Percentiles rank a stretch among this genome's conserved stretches.
These are phyloP conservation scores for Erythrocercus mccallii DNA, from an alignment of 2,113 vertebrate species.

Conservation along the genomic window DNA sequence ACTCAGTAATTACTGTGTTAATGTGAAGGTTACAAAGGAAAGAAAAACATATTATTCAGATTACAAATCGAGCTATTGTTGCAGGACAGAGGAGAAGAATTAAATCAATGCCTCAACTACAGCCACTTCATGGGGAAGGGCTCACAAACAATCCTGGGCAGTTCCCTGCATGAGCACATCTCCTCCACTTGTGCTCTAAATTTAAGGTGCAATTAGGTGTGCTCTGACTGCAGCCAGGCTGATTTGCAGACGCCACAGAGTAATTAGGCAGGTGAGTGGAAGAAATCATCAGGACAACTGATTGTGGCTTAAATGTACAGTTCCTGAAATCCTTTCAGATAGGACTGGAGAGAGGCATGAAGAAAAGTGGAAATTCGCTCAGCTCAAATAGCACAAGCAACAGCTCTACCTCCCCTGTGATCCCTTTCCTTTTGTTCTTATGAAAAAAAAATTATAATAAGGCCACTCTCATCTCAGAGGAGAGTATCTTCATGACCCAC, in stretches of 20 bases:
- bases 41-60: not conserved
- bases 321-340: not conserved
- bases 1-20: not conserved
- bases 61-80: not conserved
- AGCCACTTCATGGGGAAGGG: not conserved
- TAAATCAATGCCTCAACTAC: not conserved
- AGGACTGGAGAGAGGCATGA: fast-evolving
- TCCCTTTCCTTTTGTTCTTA: not conserved
- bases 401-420: not conserved
- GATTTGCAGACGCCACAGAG: not conserved
- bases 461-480: not conserved
- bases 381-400: not conserved
- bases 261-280: not conserved
- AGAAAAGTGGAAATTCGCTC: not conserved
- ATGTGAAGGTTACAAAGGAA: not conserved
- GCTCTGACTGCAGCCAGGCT: not conserved
- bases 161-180: not conserved
- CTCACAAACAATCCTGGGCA: not conserved
- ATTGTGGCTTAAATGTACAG: not conserved
- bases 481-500: not conserved
- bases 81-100: not conserved
- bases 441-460: not conserved
- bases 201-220: not conserved
- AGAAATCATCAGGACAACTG: not conserved
- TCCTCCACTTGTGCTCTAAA: not conserved